Evolutionary conservation across 2,113 vertebrate species (phyloP), one percentile per base, ranked within the genome.

Genomic region (Gnathonemus echidnorhynchus): DNA sequence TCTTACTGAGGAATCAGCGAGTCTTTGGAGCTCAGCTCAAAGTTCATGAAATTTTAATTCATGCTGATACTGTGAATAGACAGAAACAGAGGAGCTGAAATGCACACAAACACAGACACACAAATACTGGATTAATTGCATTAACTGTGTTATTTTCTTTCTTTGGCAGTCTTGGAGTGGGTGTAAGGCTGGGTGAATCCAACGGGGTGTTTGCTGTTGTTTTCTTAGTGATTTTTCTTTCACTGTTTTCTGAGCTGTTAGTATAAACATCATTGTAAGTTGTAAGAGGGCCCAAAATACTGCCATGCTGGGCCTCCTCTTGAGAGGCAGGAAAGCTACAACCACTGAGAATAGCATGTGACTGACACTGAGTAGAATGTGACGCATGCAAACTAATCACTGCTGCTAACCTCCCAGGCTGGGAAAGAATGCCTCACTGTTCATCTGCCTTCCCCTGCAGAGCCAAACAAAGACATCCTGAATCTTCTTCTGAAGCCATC

Each of bases 391-490:
- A 27, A 48, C 46, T 53, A 45, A 45, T 6, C 24, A 77, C 45
- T 39, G 49, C 48, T 13, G n/a, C 52, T 66, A 56, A 48, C 50
- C 8, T 48, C 52, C 45, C 45, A 21, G 42, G 17, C 56, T 74
- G 58, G 10, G 39, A 70, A 52, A 49, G 13, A 87, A 56, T 56
- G 31, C 48, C 49, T 88, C 6, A 88, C 86, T n/a, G 19, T 89
- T 56, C 13, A 42, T 35, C 77, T 49, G 9, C 35, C 56, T 56
- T 58, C 48, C 49, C 11, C 83, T 21, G 9, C 91, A 98, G 98
- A 97, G 93, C 96, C 94, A 35, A 90, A 95, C 91, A 97, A 96
- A 95, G 97, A 97, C 89, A 93, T 93, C 0, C 95, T 95, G 90
- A 95, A 94, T 88, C 95, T 95, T 88, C 95, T 95, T 3, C 95